Evolutionary conservation across 2,797 vertebrate species (phyloP).

Genomic region (Xiphorhynchus erythropygius): DNA sequence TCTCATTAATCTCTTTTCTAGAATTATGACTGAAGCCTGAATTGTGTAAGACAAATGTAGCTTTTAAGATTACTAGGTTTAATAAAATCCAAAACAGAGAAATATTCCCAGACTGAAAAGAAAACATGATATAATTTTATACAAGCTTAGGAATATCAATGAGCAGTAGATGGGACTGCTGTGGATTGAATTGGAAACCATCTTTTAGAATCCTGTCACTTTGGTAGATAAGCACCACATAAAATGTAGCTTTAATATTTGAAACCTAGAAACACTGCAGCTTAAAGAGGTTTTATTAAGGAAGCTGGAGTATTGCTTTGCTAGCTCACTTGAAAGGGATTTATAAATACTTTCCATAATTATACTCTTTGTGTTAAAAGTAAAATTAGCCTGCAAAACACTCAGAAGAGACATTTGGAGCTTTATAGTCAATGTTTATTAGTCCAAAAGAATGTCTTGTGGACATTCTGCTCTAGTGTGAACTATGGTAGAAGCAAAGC

Average conservation of each 20-base stretch:
- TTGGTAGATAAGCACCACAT: slow-evolving; percentile 12
- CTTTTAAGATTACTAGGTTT: slow-evolving; percentile 22
- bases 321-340: background rate
- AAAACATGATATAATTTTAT: background rate
- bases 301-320: background rate
- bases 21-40: background rate
- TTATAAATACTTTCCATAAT: slow-evolving; percentile 12
- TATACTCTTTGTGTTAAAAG: background rate
- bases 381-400: background rate
- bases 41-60: background rate
- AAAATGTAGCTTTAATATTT: slow-evolving; percentile 59
- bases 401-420: background rate
- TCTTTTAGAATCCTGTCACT: slow-evolving; percentile 18
- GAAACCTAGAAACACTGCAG: slow-evolving; percentile 13
- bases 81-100: slow-evolving; percentile 4
- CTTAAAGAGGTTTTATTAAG: slow-evolving; percentile 20
- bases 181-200: slow-evolving; percentile 35
- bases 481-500: background rate
- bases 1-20: background rate
- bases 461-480: background rate
- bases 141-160: slow-evolving; percentile 10
- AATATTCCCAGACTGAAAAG: slow-evolving; percentile 8
- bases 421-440: background rate
- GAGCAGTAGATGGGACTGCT: slow-evolving; percentile 25
- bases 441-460: background rate